Percentiles rank a stretch among this genome's conserved stretches.
Conservation (phyloP, 2,888 invertebrate genomes). For the Encarsia formosa region DNA sequence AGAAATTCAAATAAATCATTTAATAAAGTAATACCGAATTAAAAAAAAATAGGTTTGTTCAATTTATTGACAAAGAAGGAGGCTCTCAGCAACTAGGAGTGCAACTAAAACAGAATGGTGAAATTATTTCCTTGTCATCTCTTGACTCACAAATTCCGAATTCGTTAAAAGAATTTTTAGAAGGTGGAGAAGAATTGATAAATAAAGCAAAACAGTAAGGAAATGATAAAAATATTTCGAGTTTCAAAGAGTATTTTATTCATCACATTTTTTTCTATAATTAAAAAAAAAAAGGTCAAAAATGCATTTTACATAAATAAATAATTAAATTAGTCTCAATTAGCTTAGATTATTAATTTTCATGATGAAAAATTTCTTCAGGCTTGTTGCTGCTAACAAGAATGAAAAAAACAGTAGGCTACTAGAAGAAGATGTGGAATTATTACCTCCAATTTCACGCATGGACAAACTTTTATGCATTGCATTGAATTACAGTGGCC, state of each 20-base stretch:
- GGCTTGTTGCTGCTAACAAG: constrained; percentile 56
- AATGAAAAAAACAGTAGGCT: constrained; percentile 56
- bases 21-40: too few species aligned
- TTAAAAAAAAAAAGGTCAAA: too few species aligned
- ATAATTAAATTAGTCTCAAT: too few species aligned
- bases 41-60: constrained; percentile 73
- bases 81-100: constrained; percentile 66
- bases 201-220: constrained; percentile 57
- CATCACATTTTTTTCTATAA: too few species aligned
- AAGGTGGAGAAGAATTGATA: constrained; percentile 51
- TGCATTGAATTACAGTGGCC: constrained; percentile 81
- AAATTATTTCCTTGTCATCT: constrained; percentile 62
- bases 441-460: constrained; percentile 70
- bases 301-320: too few species aligned
- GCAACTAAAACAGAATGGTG: constrained; percentile 61
- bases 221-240: background rate
- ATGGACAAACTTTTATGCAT: constrained; percentile 84
- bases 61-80: constrained; percentile 61
- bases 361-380: too few species aligned
- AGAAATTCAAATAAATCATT: too few species aligned
- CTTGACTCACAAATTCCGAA: constrained; percentile 58
- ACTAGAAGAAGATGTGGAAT: constrained; percentile 56
- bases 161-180: constrained; percentile 56
- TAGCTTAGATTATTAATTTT: too few species aligned
- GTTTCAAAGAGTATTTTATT: too few species aligned